These are phyloP conservation scores for Julus scanicus DNA, from an alignment of 2,888 invertebrate genomes.

Conservation along the genomic window DNA sequence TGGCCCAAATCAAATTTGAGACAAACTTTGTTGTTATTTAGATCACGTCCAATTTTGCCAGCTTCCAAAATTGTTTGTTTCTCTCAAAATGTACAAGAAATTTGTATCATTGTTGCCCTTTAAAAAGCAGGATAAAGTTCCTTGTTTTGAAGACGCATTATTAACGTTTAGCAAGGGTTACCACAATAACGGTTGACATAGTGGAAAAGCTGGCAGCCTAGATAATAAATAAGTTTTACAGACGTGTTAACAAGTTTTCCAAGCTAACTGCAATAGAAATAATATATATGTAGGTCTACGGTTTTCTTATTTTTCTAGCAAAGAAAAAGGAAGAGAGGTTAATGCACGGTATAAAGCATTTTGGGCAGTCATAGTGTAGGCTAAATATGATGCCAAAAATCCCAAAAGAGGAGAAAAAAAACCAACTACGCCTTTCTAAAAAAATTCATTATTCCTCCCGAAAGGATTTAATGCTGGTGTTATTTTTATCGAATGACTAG, in stretches of 20 bases:
- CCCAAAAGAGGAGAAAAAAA: not conserved
- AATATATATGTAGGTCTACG: slow-evolving; percentile 34
- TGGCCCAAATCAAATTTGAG: too few relatives aligned
- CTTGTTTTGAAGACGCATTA: not conserved
- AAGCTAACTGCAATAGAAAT: slow-evolving; percentile 15
- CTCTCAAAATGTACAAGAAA: too few relatives aligned
- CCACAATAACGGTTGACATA: not conserved
- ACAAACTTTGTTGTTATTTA: too few relatives aligned
- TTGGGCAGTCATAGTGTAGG: not conserved
- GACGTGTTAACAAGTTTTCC: slow-evolving; percentile 31
- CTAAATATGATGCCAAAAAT: slow-evolving; percentile 17
- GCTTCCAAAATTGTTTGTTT: too few relatives aligned
- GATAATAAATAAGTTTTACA: not conserved
- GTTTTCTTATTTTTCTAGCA: slow-evolving; percentile 1
- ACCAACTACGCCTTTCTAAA: not conserved
- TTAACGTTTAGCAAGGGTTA: not conserved
- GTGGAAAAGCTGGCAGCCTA: not conserved
- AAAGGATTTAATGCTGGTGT: not conserved
- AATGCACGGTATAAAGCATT: slow-evolving; percentile 11
- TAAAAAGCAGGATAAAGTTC: not conserved
- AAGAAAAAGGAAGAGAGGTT: slow-evolving; percentile 20
- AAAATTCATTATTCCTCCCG: not conserved
- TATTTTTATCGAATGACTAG: not conserved
- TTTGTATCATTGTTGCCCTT: not conserved
- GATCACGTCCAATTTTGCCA: too few relatives aligned